Evolutionary conservation across 2,888 invertebrate species (phyloP), one percentile per base, ranked within the genome.

Genomic region (Drosophila multiciliata): DNA sequence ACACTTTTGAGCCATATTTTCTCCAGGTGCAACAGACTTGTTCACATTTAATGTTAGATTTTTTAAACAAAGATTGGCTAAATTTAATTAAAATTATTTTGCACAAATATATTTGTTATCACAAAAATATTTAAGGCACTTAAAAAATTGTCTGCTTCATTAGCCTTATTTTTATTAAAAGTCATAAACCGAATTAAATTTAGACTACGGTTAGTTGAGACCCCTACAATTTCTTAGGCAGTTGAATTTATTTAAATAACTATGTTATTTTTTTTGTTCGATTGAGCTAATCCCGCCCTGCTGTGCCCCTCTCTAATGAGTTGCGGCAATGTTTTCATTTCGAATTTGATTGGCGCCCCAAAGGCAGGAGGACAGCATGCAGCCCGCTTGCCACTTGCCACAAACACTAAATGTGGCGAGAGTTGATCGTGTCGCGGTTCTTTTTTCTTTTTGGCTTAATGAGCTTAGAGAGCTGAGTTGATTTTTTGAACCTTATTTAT

Each of bases 271-370:
- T 29, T 29, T 38, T 38, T 38, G 8, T 29, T 42, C 38, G 20
- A 20, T 17, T 36, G 20, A 29, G 17, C 35, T 29, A 7, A 54
- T 26, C 35, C 62, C 49, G 53, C 63, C 88, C 86, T 70, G 80
- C 88, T 84, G 80, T 45, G 88, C 52, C 32, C 32, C 12, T 59
- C 58, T 32, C 72, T 87, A 84, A 87, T 83, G 80, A 84, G 80
- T 33, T 58, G 71, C 61, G 69, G 70, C 79, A 72, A 88, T 81
- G 77, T 86, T 81, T 86, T 79, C 59, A 86, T 88, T 88, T 74
- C 23, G 35, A 57, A 17, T 35, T 62, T 48, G 29, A 65, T 62
- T 78, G 81, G 80, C 78, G 78, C 67, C 65, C 55, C 52, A 68
- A n/a, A 66, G 66, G 77, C 76, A 67, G 78, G 76, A 66, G 63